phyloP scores from a whole-genome alignment of 2,113 vertebrate genomes.

The Tenrec ecaudatus region DNA sequence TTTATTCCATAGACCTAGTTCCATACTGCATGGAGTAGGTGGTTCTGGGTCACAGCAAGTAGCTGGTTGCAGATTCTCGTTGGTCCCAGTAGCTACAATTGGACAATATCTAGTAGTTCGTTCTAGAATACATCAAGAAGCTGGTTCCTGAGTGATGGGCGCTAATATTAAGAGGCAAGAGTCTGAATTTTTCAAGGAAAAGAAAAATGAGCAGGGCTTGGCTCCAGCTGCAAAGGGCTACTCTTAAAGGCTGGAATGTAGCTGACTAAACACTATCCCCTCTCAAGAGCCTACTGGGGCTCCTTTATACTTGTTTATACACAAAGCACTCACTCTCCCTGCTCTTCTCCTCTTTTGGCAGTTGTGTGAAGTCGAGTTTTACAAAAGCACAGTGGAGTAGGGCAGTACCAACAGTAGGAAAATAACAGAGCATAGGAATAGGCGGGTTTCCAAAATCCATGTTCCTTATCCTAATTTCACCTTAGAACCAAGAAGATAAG shows the following conservation, averaged over 20 bases:
- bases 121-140: background rate
- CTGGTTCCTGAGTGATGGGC: background rate
- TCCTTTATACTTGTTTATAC: background rate
- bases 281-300: background rate
- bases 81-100: background rate
- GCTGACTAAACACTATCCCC: background rate
- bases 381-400: constrained; percentile 4
- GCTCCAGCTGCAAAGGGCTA: background rate
- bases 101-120: background rate
- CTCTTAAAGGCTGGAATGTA: background rate
- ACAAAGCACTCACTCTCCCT: background rate
- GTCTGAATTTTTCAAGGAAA: background rate
- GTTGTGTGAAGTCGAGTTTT: constrained; percentile 30
- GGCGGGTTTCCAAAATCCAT: background rate
- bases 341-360: background rate
- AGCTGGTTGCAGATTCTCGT: background rate
- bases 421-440: constrained; percentile 14
- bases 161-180: background rate
- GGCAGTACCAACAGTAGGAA: background rate
- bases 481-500: constrained; percentile 24
- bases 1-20: background rate
- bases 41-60: too few species aligned
- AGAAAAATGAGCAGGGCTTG: background rate
- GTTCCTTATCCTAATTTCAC: constrained; percentile 55
- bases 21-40: background rate